These are phyloP conservation scores for Neuroterus valhalla DNA, from an alignment of 1,140 invertebrate genomes.

Conservation along the genomic window DNA sequence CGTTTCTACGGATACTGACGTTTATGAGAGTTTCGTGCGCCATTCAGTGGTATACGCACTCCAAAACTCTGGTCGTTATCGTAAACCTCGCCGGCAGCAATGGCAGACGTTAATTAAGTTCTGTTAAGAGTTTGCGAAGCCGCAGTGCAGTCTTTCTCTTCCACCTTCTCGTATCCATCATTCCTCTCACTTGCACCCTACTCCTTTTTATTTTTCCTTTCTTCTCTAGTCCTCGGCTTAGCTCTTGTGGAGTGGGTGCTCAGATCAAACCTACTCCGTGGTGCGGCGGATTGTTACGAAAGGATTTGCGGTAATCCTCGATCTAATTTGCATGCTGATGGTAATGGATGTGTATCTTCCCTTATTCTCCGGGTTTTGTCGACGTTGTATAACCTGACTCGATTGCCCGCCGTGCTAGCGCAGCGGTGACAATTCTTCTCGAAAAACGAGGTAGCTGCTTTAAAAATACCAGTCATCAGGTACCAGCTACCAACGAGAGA, in stretches of 20 bases:
- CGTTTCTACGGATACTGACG: slow-evolving; percentile 58
- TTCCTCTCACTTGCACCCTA: slow-evolving; percentile 33
- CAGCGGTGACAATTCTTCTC: slow-evolving; percentile 44
- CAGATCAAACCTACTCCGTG: slow-evolving; percentile 51
- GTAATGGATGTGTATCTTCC: slow-evolving; percentile 74
- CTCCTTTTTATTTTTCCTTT: slow-evolving; percentile 53
- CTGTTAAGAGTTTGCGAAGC: slow-evolving; percentile 66
- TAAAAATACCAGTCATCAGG: not conserved
- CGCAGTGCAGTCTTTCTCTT: slow-evolving; percentile 52
- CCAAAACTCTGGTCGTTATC: slow-evolving; percentile 55
- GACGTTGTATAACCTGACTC: slow-evolving; percentile 53
- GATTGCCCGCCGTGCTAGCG: slow-evolving; percentile 56
- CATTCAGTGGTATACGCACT: slow-evolving; percentile 45
- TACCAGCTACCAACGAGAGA: not conserved
- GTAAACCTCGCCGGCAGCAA: slow-evolving; percentile 61
- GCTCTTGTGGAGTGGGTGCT: slow-evolving; percentile 44
- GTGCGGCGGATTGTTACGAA: slow-evolving; percentile 70
- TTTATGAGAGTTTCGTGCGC: slow-evolving; percentile 60
- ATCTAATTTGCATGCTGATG: slow-evolving; percentile 75
- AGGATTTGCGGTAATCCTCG: slow-evolving; percentile 74
- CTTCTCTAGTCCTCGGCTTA: slow-evolving; percentile 50
- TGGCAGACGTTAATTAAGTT: slow-evolving; percentile 73
- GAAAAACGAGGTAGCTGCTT: slow-evolving; percentile 2
- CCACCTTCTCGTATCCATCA: slow-evolving; percentile 15
- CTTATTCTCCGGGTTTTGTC: slow-evolving; percentile 68